Conservation (phyloP, 2,113 vertebrate species). For the Spilogale gracilis region DNA sequence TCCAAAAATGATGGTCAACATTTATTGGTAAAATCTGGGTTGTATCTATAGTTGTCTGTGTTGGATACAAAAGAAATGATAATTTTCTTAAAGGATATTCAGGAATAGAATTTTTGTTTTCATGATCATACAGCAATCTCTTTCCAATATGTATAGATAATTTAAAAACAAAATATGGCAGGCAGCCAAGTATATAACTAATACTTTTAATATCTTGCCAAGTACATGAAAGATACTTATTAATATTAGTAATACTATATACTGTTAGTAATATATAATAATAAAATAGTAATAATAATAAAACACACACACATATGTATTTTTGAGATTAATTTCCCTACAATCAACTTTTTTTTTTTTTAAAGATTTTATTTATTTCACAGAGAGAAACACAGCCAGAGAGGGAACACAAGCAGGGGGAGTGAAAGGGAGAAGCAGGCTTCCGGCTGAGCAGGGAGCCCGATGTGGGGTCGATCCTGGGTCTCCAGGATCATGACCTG, state of each 20-base stretch:
- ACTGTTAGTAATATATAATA: too few relatives aligned
- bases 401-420: too few relatives aligned
- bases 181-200: background rate
- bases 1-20: background rate
- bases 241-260: background rate
- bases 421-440: too few relatives aligned
- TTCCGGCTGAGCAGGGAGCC: too few relatives aligned
- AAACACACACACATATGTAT: background rate
- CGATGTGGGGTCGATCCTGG: too few relatives aligned
- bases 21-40: background rate
- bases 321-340: background rate
- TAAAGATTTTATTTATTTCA: too few relatives aligned
- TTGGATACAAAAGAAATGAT: background rate
- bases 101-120: background rate
- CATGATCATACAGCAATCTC: background rate
- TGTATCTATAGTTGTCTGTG: background rate
- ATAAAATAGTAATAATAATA: too few relatives aligned
- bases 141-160: background rate
- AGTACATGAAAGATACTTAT: background rate
- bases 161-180: constrained; percentile 34
- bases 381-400: too few relatives aligned
- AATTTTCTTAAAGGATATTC: background rate
- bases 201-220: background rate
- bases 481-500: too few relatives aligned
- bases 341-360: background rate